phyloP scores from a whole-genome alignment of 2,888 invertebrate genomes.

The Aromia moschata region DNA sequence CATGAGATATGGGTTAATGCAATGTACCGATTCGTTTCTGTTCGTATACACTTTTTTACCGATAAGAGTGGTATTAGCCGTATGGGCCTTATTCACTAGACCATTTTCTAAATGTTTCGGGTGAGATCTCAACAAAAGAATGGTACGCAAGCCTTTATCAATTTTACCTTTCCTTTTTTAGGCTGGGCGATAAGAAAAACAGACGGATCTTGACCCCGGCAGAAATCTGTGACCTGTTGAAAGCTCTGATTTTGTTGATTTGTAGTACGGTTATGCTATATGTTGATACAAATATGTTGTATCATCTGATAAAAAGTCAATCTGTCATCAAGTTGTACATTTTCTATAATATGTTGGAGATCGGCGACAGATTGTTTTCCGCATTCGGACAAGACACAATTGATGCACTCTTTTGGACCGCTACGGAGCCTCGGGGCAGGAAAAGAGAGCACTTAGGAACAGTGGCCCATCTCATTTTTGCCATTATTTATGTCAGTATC shows the following conservation, averaged over 20 bases:
- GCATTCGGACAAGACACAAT: conserved; percentile 98
- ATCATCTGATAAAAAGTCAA: conserved; percentile 96
- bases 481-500: conserved; percentile 94
- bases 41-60: conserved; percentile 98
- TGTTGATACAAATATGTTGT: conserved; percentile 97
- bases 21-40: conserved; percentile 96
- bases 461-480: conserved; percentile 89
- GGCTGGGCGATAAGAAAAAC: conserved; percentile 57
- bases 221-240: conserved; percentile 95
- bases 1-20: conserved; percentile 92
- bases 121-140: conserved; percentile 58
- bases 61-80: conserved; percentile 86
- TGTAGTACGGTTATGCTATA: conserved; percentile 87
- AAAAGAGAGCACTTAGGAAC: conserved; percentile 86
- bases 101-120: conserved; percentile 80
- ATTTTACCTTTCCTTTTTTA: conserved; percentile 37
- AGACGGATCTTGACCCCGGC: conserved; percentile 80
- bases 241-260: conserved; percentile 86
- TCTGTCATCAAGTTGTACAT: conserved; percentile 99
- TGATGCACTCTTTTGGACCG: conserved; percentile 98
- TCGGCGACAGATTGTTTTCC: conserved; percentile 94
- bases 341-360: conserved; percentile 99
- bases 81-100: conserved; percentile 81
- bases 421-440: conserved; percentile 90
- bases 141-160: neutral